Evolutionary conservation across 2,888 invertebrate genomes (phyloP).

Genomic region (Eupithecia exiguata): DNA sequence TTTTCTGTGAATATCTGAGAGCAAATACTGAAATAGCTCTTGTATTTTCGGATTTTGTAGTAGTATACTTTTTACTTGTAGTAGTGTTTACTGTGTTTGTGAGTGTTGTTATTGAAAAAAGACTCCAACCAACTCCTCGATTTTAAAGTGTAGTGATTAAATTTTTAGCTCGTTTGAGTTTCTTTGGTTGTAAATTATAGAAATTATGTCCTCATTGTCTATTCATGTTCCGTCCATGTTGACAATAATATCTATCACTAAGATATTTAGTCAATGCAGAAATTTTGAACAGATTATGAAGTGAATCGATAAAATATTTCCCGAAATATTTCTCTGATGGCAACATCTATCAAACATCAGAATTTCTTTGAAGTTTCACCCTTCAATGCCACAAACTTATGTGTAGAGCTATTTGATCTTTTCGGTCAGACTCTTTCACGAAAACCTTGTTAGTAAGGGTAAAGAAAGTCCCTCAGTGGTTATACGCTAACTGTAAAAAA

Average conservation of each 20-base stretch:
- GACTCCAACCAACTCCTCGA: no score
- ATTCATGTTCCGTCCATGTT: neutral
- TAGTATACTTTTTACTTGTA: neutral
- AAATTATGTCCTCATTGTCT: neutral
- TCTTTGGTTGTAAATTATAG: neutral
- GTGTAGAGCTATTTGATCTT: neutral
- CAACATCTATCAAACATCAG: neutral
- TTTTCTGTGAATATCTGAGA: neutral
- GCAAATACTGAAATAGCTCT: neutral
- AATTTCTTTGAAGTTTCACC: slow-evolving; percentile 5
- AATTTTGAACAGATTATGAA: neutral
- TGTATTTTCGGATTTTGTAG: no score
- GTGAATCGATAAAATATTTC: neutral
- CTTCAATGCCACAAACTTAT: neutral
- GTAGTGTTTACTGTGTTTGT: neutral
- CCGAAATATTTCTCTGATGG: neutral
- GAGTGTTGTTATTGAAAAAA: neutral
- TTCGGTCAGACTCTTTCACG: neutral
- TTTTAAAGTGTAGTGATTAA: neutral
- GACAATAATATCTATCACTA: neutral
- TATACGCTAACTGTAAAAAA: neutral
- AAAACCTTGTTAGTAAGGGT: neutral
- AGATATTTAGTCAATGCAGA: neutral
- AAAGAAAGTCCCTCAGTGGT: neutral
- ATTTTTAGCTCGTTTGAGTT: neutral